Base-by-base conservation (phyloP, 2,113 vertebrate species). In the Datnioides undecimradiatus region DNA sequence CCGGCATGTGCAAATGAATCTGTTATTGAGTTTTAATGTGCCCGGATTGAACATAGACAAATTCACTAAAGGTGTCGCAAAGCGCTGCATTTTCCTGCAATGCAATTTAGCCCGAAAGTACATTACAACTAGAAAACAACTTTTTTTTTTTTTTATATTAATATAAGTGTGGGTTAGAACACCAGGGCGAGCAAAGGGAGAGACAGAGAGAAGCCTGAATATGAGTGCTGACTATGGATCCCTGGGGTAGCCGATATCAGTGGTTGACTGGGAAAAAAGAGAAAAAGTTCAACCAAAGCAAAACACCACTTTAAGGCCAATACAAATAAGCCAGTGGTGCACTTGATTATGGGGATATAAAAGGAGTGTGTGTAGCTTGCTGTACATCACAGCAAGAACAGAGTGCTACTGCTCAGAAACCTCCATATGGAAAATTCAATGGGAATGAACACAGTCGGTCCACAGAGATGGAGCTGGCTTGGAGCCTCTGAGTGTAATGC, bases 281-380 rank as follows among this genome's bases (percentile, higher is more conserved):
- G 62, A 86, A 80, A 83, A 83, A 84, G 73, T 88, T 88, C 76
- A 85, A 85, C 69, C 68, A 70, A 88, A 92, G 88, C 75, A 89
- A 90, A 89, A 88, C 31, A 78, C 43, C 60, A 57, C 62, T 87
- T 86, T 79, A 63, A 79, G 86, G 76, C 51, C 78, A 69, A 83
- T 71, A 88, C 59, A 85, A 86, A 88, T 85, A 83, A 83, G 76
- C 62, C 74, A 63, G 71, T 8, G 51, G 49, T 74, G 87, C 69
- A 62, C 64, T 84, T 82, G 68, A 78, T 87, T 82, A 87, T 73
- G 54, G 54, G 52, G 27, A 40, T 67, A 83, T 64, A 87, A 75
- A 31, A 66, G 59, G 46, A 84, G 76, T 27, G 52, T 51, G 9
- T 79, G 80, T 34, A 64, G 45, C 68, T 76, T 66, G 34, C 74